Evolutionary conservation across 2,888 invertebrate genomes (phyloP), one percentile per base, ranked within the genome.

Genomic region (Drosophila mimetica): DNA sequence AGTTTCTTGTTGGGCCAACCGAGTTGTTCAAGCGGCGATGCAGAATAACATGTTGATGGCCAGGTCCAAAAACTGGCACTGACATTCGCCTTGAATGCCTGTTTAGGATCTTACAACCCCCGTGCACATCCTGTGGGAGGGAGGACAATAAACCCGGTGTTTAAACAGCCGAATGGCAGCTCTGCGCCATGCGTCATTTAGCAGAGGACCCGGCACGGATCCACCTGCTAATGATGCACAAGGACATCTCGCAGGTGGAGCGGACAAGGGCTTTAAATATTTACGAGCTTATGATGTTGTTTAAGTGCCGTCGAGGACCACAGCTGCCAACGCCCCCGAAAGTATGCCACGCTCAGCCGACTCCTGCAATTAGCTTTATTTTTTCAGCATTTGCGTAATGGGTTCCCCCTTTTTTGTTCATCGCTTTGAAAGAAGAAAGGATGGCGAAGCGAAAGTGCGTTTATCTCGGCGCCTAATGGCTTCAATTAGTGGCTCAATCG

Each of bases 161-260:
- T 74, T 71, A 82, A 78, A 71, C 64, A 76, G 71, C 61, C 73
- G 71, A 81, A 75, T 79, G 69, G 57, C 74, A 71, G 71, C 80
- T 67, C 46, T 54, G 81, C 57, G 76, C 71, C 71, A 71, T 66
- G 86, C 67, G 79, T 78, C 79, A 80, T 79, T 79, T 76, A 61
- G 63, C 55, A 74, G 63, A 84, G 69, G 76, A 76, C 65, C 48
- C 48, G 41, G 44, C 53, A 54, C 59, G 64, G 69, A 36, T 67
- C 53, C 70, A 63, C 52, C 58, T 47, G 71, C 46, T 60, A 71
- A 61, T 60, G 53, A 60, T 60, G 60, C 44, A 41, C 42, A 50
- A 32, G 66, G 36, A 41, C 20, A 39, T 32, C 7, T n/a, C 14
- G n/a, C 63, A 44, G 34, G 39, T 14, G 52, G 39, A 34, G 46